Evolutionary conservation across 2,797 vertebrate genomes (phyloP).

Genomic region (Cyprinella venusta): DNA sequence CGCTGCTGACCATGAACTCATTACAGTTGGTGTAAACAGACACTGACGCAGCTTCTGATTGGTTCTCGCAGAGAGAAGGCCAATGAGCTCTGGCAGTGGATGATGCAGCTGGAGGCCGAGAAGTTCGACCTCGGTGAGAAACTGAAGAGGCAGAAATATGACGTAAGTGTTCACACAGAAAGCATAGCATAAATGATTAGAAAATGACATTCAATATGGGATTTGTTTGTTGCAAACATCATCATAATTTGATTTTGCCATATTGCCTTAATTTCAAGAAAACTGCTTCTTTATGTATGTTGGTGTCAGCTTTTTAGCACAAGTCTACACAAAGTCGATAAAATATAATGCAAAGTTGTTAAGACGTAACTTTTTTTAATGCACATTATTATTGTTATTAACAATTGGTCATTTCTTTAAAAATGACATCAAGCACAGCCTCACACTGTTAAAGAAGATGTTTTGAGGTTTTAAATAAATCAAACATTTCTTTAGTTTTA

Average conservation of each 20-base stretch:
- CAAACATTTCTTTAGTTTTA: background rate
- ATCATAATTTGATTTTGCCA: background rate
- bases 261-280: background rate
- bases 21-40: background rate
- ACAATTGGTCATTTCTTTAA: background rate
- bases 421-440: background rate
- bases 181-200: background rate
- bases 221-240: background rate
- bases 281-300: background rate
- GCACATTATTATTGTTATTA: background rate
- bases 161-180: conserved; percentile 68
- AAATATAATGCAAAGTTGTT: background rate
- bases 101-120: conserved; percentile 77
- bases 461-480: too few species aligned
- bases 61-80: conserved; percentile 73
- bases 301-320: background rate
- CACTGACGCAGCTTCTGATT: conserved; percentile 37
- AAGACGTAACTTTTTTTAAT: background rate
- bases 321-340: background rate
- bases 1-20: background rate
- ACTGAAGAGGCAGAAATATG: conserved; percentile 81
- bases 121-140: conserved; percentile 76
- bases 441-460: background rate
- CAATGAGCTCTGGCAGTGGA: conserved; percentile 76
- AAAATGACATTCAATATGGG: background rate